Evolutionary conservation across 1,140 invertebrate genomes (phyloP).

Genomic region (Bicyclus anynana): DNA sequence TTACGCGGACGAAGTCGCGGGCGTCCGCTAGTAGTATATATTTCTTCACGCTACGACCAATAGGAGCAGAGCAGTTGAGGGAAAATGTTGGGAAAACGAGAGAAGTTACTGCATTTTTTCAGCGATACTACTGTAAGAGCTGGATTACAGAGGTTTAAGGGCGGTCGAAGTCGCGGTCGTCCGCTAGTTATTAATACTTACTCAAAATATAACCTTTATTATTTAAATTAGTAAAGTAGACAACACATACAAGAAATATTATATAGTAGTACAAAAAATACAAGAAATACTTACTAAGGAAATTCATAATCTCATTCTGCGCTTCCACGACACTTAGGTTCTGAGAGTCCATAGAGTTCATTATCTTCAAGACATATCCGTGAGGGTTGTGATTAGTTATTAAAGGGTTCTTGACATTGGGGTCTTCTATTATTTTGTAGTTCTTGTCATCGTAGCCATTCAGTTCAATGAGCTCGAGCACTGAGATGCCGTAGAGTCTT

Average conservation of each 20-base stretch:
- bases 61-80: too few species aligned
- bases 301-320: slow-evolving; percentile 84
- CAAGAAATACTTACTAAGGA: slow-evolving; percentile 75
- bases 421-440: slow-evolving; percentile 77
- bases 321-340: slow-evolving; percentile 82
- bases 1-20: too few species aligned
- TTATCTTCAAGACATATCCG: slow-evolving; percentile 89
- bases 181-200: too few species aligned
- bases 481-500: slow-evolving; percentile 83
- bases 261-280: background rate
- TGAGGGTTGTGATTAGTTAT: slow-evolving; percentile 73
- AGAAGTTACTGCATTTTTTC: too few species aligned
- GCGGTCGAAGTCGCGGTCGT: too few species aligned
- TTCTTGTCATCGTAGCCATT: slow-evolving; percentile 92
- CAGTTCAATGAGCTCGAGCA: slow-evolving; percentile 81
- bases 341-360: slow-evolving; percentile 88
- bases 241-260: background rate
- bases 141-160: too few species aligned
- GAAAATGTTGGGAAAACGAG: too few species aligned
- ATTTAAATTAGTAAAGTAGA: too few species aligned
- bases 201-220: too few species aligned
- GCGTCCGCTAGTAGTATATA: too few species aligned
- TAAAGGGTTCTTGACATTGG: slow-evolving; percentile 79
- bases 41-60: too few species aligned
- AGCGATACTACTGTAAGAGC: too few species aligned